Conservation (phyloP, 2,113 vertebrate genomes). For the Zosterops hypoxanthus region DNA sequence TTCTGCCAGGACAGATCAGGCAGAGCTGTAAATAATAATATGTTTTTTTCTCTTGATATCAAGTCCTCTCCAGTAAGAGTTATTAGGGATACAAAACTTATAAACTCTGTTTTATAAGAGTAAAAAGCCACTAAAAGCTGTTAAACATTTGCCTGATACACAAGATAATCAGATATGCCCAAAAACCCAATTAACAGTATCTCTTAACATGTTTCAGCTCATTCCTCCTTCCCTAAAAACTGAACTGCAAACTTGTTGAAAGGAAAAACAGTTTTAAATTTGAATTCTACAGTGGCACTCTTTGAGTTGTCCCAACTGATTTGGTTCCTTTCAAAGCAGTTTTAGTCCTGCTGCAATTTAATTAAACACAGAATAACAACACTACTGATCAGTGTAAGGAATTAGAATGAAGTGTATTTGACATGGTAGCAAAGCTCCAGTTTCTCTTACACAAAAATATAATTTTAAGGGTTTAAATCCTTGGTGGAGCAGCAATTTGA, state of each 20-base stretch:
- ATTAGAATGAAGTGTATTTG: background rate
- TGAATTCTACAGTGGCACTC: background rate
- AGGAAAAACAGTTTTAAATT: background rate
- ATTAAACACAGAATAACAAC: background rate
- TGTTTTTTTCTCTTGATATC: rapidly evolving
- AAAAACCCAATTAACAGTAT: background rate
- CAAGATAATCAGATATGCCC: background rate
- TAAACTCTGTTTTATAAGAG: background rate
- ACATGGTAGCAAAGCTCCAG: background rate
- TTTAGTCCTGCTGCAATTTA: background rate
- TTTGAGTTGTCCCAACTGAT: rapidly evolving
- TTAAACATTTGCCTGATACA: background rate
- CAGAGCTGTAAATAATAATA: background rate
- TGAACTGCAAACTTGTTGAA: background rate
- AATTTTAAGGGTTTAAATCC: background rate
- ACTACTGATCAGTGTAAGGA: background rate
- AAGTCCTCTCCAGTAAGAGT: background rate
- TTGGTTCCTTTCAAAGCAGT: background rate
- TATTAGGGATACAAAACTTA: background rate
- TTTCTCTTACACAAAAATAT: background rate
- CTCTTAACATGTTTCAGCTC: background rate
- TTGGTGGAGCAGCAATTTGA: background rate
- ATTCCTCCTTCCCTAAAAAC: background rate
- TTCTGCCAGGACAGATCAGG: background rate
- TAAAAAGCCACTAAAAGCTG: background rate